Evolutionary conservation across 2,113 vertebrate species (phyloP).

Genomic region (Microcebus tavaratra): DNA sequence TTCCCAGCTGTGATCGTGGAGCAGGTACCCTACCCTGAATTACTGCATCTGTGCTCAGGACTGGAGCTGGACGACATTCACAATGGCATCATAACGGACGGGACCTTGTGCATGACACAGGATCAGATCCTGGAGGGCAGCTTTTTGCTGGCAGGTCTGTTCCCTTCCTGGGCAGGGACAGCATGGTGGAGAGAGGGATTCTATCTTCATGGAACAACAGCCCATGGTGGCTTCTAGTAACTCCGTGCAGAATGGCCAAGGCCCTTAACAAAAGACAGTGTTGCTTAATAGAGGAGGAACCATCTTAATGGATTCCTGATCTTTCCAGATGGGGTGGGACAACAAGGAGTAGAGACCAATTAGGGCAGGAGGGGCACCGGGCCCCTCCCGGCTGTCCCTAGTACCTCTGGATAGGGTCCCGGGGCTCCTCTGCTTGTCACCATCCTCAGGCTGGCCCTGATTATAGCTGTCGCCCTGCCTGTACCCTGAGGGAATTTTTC

Average conservation of each 20-base stretch:
- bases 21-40: slow-evolving; percentile 90
- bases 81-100: slow-evolving; percentile 89
- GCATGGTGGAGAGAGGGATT: background rate
- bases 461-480: background rate
- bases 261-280: background rate
- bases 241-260: background rate
- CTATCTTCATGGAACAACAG: background rate
- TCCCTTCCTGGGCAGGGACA: background rate
- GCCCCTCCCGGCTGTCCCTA: background rate
- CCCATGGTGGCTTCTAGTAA: background rate
- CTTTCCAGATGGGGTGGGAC: background rate
- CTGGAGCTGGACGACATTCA: slow-evolving; percentile 90
- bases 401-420: background rate
- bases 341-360: background rate
- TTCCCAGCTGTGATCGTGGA: slow-evolving; percentile 93
- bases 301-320: background rate
- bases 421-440: background rate
- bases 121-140: slow-evolving; percentile 88
- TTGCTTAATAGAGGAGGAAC: background rate
- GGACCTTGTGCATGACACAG: slow-evolving; percentile 88
- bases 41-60: slow-evolving; percentile 92
- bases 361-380: background rate
- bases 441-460: background rate
- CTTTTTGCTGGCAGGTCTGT: slow-evolving; percentile 88
- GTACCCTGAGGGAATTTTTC: slow-evolving; percentile 12